Evolutionary conservation across 2,113 vertebrate genomes (phyloP).

Genomic region (Nymphicus hollandicus): DNA sequence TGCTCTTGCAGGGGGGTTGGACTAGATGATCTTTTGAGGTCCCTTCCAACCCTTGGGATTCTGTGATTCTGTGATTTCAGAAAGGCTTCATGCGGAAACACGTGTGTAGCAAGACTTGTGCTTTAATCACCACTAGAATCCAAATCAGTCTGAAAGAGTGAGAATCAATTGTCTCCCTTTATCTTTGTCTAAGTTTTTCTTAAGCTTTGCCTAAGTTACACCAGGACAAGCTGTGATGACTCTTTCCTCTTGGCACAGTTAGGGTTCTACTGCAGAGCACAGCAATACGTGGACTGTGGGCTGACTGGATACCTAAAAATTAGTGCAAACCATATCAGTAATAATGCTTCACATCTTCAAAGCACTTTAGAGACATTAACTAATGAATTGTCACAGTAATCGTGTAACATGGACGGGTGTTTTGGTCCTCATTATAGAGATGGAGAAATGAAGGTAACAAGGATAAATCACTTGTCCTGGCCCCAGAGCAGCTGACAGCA

Average conservation of each 20-base stretch:
- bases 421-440: conserved; percentile 1
- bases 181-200: background rate
- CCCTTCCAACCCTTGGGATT: too few relatives aligned
- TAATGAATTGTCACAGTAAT: conserved; percentile 33
- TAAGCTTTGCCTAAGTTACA: background rate
- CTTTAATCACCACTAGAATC: background rate
- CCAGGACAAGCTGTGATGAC: background rate
- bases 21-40: too few relatives aligned
- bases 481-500: background rate
- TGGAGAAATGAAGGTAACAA: background rate
- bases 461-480: conserved; percentile 3
- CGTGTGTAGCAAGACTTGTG: background rate
- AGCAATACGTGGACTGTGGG: background rate
- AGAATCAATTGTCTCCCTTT: background rate
- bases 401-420: background rate
- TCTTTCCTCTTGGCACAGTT: background rate
- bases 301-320: background rate
- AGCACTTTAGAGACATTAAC: background rate
- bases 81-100: background rate
- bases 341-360: background rate
- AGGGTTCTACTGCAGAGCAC: background rate
- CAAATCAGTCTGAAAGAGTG: background rate
- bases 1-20: too few relatives aligned
- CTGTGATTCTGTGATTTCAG: too few relatives aligned
- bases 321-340: background rate